These are phyloP conservation scores for Nibea albiflora DNA, from an alignment of 2,113 vertebrate genomes.

Conservation along the genomic window DNA sequence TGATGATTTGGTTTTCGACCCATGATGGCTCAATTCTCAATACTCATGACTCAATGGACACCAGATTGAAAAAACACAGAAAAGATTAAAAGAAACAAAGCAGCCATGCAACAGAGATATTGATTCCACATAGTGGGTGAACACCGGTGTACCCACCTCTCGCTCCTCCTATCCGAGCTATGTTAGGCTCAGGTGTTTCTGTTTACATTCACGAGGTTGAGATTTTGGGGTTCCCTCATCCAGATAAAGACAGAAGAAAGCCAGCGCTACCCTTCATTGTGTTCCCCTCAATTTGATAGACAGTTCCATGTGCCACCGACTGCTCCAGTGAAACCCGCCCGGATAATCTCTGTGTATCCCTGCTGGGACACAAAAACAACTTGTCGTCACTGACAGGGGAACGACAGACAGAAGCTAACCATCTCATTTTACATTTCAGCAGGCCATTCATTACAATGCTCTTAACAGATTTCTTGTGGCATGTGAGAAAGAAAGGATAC, in stretches of 20 bases:
- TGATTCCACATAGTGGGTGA: neutral
- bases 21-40: neutral
- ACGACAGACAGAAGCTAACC: conserved; percentile 8
- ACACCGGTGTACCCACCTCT: neutral
- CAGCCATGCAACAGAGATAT: neutral
- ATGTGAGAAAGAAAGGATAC: neutral
- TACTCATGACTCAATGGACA: neutral
- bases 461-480: neutral
- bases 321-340: conserved; percentile 72
- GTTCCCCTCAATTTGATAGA: conserved; percentile 70
- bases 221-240: conserved; percentile 24
- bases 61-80: conserved; percentile 12
- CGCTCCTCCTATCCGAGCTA: neutral
- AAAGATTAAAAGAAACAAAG: neutral
- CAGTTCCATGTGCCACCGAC: conserved; percentile 76
- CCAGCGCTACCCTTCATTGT: conserved; percentile 50
- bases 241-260: conserved; percentile 48
- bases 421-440: conserved; percentile 23
- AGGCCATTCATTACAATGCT: neutral
- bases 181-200: neutral
- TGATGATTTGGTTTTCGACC: neutral
- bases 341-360: conserved; percentile 66
- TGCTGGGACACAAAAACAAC: conserved; percentile 61
- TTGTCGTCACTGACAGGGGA: conserved; percentile 62
- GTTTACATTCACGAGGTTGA: neutral